Conservation (phyloP, 2,888 invertebrate genomes). For the Eilema depressum region DNA sequence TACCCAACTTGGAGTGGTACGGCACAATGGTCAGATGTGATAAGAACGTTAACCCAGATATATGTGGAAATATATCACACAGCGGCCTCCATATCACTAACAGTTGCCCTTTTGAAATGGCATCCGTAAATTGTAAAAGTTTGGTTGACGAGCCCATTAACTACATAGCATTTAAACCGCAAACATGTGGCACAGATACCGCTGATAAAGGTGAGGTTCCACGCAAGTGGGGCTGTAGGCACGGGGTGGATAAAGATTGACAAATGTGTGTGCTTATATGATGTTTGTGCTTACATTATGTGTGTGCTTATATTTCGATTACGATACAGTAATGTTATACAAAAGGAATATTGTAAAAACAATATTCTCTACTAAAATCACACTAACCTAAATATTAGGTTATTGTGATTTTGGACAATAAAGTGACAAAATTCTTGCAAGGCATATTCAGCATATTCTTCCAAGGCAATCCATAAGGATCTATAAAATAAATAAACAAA, state of each 20-base stretch:
- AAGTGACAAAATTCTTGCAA: too few relatives aligned
- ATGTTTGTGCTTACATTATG: background rate
- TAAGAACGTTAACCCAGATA: conserved; percentile 54
- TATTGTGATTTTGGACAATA: too few relatives aligned
- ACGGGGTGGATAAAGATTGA: background rate
- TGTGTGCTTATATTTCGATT: background rate
- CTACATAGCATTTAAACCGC: conserved; percentile 28
- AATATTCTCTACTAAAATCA: too few relatives aligned
- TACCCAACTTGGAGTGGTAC: conserved; percentile 52
- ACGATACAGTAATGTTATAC: background rate
- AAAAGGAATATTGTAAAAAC: too few relatives aligned
- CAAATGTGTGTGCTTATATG: background rate
- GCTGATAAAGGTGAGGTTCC: background rate
- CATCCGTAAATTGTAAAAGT: conserved; percentile 57
- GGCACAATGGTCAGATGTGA: conserved; percentile 56
- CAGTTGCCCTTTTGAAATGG: conserved; percentile 55
- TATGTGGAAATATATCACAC: conserved; percentile 50
- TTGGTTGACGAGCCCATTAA: conserved; percentile 52
- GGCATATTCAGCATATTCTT: too few relatives aligned
- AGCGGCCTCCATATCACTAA: conserved; percentile 17
- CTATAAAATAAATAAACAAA: too few relatives aligned
- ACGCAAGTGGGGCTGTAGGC: background rate
- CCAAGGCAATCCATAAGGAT: too few relatives aligned
- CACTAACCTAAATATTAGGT: too few relatives aligned
- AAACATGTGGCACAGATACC: conserved; percentile 11